Conservation (phyloP, 2,797 vertebrate genomes). For the Silurus lanzhouensis region DNA sequence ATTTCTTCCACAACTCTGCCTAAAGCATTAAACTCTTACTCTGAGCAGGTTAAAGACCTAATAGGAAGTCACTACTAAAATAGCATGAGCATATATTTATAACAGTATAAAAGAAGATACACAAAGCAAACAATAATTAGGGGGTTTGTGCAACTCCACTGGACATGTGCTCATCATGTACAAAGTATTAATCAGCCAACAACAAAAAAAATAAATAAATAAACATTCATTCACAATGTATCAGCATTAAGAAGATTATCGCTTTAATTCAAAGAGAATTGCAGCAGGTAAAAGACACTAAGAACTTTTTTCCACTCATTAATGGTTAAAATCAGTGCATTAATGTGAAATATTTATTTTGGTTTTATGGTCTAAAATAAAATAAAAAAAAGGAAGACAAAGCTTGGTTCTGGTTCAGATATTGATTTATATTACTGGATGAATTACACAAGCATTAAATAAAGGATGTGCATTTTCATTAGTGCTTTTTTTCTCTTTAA, state of each 20-base stretch:
- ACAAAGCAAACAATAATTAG: not conserved
- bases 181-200: not conserved
- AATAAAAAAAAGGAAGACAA: conserved; percentile 1
- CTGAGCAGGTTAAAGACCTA: not conserved
- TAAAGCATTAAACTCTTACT: not conserved
- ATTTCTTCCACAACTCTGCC: not conserved
- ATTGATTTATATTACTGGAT: conserved; percentile 56
- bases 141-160: not conserved
- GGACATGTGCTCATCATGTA: not conserved
- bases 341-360: conserved; percentile 40
- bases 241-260: conserved; percentile 51
- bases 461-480: conserved; percentile 60
- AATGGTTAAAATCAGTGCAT: conserved; percentile 31
- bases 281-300: conserved; percentile 54
- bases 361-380: conserved; percentile 10
- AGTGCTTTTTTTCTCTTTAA: conserved; percentile 21
- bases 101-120: not conserved
- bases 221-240: not conserved
- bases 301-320: not conserved
- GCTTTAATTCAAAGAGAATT: conserved; percentile 58
- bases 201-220: not conserved
- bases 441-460: conserved; percentile 54
- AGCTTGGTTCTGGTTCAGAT: conserved; percentile 55
- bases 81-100: not conserved
- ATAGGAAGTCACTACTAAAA: not conserved